Conservation (phyloP, 1,140 invertebrate species). For the Cecropterus lyciades region DNA sequence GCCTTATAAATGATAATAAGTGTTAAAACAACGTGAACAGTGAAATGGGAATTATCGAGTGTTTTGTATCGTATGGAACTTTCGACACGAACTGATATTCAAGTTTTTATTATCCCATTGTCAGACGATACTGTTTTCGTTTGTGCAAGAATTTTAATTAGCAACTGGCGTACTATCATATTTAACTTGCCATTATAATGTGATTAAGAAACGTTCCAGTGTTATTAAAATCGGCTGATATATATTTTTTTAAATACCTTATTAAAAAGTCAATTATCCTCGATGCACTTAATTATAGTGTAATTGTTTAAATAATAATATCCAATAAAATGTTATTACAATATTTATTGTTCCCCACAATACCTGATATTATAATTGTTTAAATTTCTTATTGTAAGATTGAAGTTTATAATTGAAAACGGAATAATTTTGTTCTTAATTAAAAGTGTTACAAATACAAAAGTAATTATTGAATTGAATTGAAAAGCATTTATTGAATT, state of each 20-base stretch:
- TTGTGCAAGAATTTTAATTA: conserved; percentile 65
- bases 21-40: conserved; percentile 53
- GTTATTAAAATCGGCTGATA: conserved; percentile 6
- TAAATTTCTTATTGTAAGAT: too few species aligned
- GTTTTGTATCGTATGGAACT: conserved; percentile 46
- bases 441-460: too few species aligned
- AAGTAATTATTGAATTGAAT: too few species aligned
- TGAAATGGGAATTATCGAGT: conserved; percentile 56
- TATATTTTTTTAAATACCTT: conserved; percentile 47
- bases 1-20: conserved; percentile 56
- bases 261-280: conserved; percentile 34
- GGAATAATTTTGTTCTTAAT: too few species aligned
- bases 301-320: neutral
- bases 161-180: conserved; percentile 45
- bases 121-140: conserved; percentile 39
- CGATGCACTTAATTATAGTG: too few species aligned
- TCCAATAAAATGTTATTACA: neutral
- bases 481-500: too few species aligned
- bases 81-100: conserved; percentile 51
- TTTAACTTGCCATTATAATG: conserved; percentile 52
- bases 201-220: conserved; percentile 17
- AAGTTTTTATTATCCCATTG: conserved; percentile 54
- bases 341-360: neutral
- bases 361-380: neutral
- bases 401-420: too few species aligned